Evolutionary conservation across 2,888 invertebrate genomes (phyloP), one percentile per base, ranked within the genome.

Genomic region (Mylabris sibirica): DNA sequence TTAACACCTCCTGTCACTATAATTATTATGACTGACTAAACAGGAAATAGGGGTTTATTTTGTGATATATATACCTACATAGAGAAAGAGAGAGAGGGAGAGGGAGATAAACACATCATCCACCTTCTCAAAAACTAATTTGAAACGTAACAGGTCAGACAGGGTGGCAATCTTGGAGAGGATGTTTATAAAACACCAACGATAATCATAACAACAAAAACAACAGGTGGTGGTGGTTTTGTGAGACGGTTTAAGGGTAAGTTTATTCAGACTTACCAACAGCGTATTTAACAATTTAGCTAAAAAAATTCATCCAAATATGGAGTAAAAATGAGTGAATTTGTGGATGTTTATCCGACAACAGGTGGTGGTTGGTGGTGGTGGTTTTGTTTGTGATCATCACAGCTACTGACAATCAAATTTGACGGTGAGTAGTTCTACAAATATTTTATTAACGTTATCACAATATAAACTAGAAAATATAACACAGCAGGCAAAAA

Each of bases 1-100:
- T 61, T n/a, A 61, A 35, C 61, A 61, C 61, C 61, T 61, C 61
- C 34, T 41, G 61, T 61, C 61, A 61, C 38, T 61, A 61, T 61
- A 61, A 61, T 61, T 61, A 61, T 61, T 61, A 38, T 61, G 57
- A 57, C 57, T 57, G 57, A 22, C 57, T 57, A 14, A 20, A 24
- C 57, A 57, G 57, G 57, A 57, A 57, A 24, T 24, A 14, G 12
- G 14, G 17, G 57, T 6, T 63, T 60, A 65, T 68, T 68, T 44
- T 63, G 65, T 61, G 59, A 30, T 66, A 66, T 69, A 66, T 65
- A 30, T 60, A 12, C 2, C 1, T 24, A 57, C 22, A 49, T 49
- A 49, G n/a, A n/a, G n/a, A n/a, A n/a, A n/a, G n/a, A n/a, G n/a
- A n/a, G n/a, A n/a, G n/a, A n/a, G n/a, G n/a, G n/a, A n/a, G n/a